phyloP scores from a whole-genome alignment of 2,113 vertebrate genomes.

The Eidolon helvum region DNA sequence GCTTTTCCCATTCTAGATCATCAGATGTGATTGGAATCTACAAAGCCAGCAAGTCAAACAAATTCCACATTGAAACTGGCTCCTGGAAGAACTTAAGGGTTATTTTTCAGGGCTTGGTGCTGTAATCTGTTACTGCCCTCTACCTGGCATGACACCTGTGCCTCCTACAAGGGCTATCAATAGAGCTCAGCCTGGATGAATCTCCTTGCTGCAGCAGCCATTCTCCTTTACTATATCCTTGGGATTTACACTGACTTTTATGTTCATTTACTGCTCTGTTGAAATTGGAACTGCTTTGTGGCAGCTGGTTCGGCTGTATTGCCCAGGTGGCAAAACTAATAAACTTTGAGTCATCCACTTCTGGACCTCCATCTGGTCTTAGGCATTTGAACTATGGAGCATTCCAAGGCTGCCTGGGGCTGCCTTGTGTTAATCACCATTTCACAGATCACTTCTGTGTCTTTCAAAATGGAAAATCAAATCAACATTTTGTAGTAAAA shows the following conservation, averaged over 20 bases:
- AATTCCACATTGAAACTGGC: background rate
- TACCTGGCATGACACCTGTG: background rate
- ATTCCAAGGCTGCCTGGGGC: slow-evolving; percentile 73
- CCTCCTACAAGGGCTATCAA: background rate
- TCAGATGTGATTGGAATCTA: background rate
- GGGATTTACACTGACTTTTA: slow-evolving; percentile 50
- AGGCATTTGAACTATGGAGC: slow-evolving; percentile 68
- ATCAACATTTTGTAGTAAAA: slow-evolving; percentile 72
- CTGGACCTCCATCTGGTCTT: slow-evolving; percentile 77
- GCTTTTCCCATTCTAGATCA: background rate
- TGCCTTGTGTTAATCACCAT: slow-evolving; percentile 68
- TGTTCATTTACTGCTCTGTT: slow-evolving; percentile 68
- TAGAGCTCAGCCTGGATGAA: background rate
- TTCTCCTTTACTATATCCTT: slow-evolving; percentile 41
- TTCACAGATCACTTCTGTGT: slow-evolving; percentile 72
- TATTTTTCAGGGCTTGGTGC: background rate
- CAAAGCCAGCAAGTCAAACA: background rate
- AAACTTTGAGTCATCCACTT: slow-evolving; percentile 75
- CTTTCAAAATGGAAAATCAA: slow-evolving; percentile 74
- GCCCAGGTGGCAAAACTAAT: slow-evolving; percentile 78
- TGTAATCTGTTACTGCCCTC: background rate
- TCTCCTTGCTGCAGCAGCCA: background rate
- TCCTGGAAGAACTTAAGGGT: background rate
- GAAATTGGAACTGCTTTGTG: slow-evolving; percentile 71
- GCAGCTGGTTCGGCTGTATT: slow-evolving; percentile 69